Evolutionary conservation across 2,888 invertebrate genomes (phyloP).

Genomic region (Pandemis corylana): DNA sequence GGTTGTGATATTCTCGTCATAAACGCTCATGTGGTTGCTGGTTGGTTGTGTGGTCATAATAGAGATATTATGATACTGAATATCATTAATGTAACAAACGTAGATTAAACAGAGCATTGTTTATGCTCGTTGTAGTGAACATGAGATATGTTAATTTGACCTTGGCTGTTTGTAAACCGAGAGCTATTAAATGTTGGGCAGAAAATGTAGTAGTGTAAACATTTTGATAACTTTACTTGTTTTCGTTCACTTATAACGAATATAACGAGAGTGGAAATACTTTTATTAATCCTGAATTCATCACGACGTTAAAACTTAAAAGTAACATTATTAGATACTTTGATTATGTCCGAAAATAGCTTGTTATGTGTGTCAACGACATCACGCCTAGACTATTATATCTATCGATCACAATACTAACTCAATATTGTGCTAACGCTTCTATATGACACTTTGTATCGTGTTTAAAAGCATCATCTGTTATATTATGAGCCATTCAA

Average conservation of each 20-base stretch:
- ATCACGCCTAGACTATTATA: conserved; percentile 4
- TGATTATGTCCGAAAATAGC: too few species aligned
- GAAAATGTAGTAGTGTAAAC: conserved; percentile 6
- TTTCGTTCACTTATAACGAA: background rate
- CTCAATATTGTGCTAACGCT: background rate
- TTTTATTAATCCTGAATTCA: background rate
- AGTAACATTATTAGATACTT: too few species aligned
- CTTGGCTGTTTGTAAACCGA: conserved; percentile 20
- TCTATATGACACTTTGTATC: background rate
- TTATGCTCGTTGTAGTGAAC: conserved; percentile 24
- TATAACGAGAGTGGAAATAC: background rate
- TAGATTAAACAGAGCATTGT: conserved; percentile 39
- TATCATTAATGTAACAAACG: conserved; percentile 27
- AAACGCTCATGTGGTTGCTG: conserved; percentile 20
- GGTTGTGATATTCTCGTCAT: conserved; percentile 11
- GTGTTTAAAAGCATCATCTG: background rate
- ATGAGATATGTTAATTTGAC: conserved; percentile 29
- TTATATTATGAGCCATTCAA: background rate
- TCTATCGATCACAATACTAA: background rate
- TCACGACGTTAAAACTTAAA: background rate
- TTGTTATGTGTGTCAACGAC: background rate
- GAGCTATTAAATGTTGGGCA: conserved; percentile 28
- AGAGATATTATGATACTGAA: conserved; percentile 22
- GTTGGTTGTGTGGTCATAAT: conserved; percentile 25
- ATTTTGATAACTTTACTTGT: conserved; percentile 3